phyloP scores from a whole-genome alignment of 2,113 vertebrate genomes.

The Cynoglossus semilaevis region DNA sequence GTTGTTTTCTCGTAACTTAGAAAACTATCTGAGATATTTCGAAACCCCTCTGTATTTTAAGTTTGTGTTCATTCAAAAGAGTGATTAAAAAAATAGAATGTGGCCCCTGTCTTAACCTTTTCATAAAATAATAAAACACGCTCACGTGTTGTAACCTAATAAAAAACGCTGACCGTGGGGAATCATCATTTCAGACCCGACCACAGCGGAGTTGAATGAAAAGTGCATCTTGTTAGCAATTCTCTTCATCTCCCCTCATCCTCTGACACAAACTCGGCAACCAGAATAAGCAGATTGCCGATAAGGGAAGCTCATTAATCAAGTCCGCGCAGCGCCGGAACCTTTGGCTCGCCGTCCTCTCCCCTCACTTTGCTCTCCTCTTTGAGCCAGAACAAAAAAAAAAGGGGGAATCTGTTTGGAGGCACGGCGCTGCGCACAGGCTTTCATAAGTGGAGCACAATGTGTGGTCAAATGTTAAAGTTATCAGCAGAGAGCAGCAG shows the following conservation, averaged over 20 bases:
- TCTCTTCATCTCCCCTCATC: constrained; percentile 12
- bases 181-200: constrained; percentile 43
- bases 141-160: constrained; percentile 32
- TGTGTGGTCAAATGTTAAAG: constrained; percentile 64
- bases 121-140: no score
- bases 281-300: constrained; percentile 44
- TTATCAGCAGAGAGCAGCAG: constrained; percentile 77
- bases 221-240: constrained; percentile 26
- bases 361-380: constrained; percentile 15
- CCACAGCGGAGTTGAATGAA: constrained; percentile 24
- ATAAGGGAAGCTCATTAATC: constrained; percentile 55
- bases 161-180: constrained; percentile 48
- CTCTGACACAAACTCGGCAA: background rate
- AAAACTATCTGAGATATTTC: no score
- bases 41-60: no score
- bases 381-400: constrained; percentile 28
- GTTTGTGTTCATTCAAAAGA: no score
- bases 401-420: constrained; percentile 20
- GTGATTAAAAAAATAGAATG: no score
- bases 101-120: no score
- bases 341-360: constrained; percentile 13
- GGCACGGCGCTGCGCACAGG: constrained; percentile 18
- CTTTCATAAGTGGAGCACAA: constrained; percentile 65
- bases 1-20: no score
- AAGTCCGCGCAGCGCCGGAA: constrained; percentile 5